Evolutionary conservation across 2,797 vertebrate species (phyloP).

Genomic region (Ceryle rudis): DNA sequence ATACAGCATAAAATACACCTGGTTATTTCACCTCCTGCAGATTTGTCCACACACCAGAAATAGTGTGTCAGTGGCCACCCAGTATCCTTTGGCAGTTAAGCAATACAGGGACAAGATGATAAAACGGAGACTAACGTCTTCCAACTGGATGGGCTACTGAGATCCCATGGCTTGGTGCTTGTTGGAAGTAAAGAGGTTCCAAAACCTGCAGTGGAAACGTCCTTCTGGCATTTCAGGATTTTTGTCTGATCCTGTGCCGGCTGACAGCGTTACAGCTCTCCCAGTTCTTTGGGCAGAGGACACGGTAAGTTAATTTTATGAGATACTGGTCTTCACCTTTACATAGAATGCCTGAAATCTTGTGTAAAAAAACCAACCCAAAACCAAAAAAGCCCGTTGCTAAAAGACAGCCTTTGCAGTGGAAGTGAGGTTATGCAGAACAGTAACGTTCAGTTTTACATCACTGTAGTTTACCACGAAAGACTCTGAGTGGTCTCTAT

Average conservation of each 20-base stretch:
- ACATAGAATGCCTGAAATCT: not conserved
- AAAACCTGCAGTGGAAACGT: not conserved
- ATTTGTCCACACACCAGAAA: not conserved
- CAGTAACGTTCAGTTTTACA: rapidly evolving
- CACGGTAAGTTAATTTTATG: not conserved
- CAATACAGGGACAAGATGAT: not conserved
- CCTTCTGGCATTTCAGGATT: not conserved
- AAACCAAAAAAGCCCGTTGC: not conserved
- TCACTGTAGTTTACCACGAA: rapidly evolving
- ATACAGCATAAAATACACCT: not conserved
- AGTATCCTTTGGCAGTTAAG: not conserved
- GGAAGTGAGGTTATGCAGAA: not conserved
- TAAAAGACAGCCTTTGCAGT: not conserved
- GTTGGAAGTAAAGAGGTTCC: not conserved
- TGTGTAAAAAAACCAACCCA: too few relatives aligned
- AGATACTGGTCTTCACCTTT: not conserved
- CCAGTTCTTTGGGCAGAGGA: not conserved
- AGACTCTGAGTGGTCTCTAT: not conserved
- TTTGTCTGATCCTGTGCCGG: not conserved
- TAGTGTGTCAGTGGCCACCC: not conserved
- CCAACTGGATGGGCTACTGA: not conserved
- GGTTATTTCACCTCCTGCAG: not conserved
- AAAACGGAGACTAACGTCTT: not conserved
- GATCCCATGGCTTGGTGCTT: not conserved
- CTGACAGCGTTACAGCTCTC: not conserved